Evolutionary conservation across 2,113 vertebrate species (phyloP).

Genomic region (Columba livia): DNA sequence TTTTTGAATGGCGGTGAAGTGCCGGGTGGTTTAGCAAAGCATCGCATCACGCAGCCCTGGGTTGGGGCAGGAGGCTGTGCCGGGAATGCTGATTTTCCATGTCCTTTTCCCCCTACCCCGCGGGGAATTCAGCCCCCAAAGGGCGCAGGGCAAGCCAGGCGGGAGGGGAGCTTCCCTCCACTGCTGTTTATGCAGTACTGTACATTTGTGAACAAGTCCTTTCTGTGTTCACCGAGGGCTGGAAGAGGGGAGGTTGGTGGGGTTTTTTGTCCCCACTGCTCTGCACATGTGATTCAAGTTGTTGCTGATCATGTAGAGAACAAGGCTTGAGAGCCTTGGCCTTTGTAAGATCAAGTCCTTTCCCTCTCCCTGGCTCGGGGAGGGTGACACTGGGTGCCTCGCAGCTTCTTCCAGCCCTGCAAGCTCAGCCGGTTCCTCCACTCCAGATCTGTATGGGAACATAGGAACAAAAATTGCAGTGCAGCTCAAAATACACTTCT

Average conservation of each 20-base stretch:
- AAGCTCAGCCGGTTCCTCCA: neutral
- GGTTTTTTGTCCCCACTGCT: neutral
- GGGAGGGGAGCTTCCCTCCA: rapidly evolving
- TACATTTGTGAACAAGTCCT: neutral
- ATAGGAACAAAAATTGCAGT: neutral
- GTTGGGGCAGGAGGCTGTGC: neutral
- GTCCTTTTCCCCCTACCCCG: neutral
- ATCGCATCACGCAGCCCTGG: neutral
- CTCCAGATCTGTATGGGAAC: neutral
- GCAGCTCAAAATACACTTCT: neutral
- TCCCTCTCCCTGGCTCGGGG: neutral
- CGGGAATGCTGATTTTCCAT: neutral
- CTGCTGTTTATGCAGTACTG: rapidly evolving
- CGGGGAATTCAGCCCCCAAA: rapidly evolving
- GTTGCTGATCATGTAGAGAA: rapidly evolving
- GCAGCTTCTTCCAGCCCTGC: neutral
- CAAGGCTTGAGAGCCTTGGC: neutral
- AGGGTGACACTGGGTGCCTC: neutral
- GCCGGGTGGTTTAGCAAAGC: neutral
- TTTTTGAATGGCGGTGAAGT: neutral
- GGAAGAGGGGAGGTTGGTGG: neutral
- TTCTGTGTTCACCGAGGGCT: neutral
- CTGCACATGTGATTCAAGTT: rapidly evolving
- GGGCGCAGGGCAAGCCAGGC: neutral
- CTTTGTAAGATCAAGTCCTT: neutral